Conservation (phyloP, 2,113 vertebrate genomes). For the Heterocephalus glaber region DNA sequence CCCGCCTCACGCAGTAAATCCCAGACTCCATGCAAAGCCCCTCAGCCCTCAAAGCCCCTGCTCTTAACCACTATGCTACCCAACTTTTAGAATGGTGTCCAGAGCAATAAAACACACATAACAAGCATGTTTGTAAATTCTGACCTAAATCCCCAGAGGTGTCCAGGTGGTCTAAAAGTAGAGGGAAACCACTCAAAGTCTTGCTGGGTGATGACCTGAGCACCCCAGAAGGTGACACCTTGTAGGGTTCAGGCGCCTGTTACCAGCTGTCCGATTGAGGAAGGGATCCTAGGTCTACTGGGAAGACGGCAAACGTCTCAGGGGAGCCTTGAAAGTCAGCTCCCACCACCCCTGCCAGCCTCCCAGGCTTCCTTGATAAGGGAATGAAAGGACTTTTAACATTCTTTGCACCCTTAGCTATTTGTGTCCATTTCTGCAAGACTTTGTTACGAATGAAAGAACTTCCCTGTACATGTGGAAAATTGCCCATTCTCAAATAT, state of each 20-base stretch:
- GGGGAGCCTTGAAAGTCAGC: neutral
- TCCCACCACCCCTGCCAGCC: accelerated
- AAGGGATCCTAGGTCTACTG: neutral
- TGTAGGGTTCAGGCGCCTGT: accelerated
- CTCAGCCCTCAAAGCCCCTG: neutral
- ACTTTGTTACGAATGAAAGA: neutral
- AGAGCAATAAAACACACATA: neutral
- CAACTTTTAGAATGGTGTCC: neutral
- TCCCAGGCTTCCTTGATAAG: conserved; percentile 23
- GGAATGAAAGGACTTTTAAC: neutral
- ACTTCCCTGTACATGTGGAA: accelerated
- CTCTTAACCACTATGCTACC: neutral
- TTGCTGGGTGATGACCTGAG: neutral
- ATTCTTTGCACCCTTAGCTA: neutral
- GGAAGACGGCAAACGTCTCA: neutral
- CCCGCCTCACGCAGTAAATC: neutral
- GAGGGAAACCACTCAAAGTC: neutral
- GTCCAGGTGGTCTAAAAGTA: neutral
- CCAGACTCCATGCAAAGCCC: neutral
- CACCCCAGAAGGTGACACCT: no score
- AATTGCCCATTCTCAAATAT: neutral
- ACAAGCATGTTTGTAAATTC: neutral
- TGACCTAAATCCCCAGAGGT: neutral
- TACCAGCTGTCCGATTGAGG: no score
- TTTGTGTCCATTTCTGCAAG: conserved; percentile 41